A percentile compares a stretch with the other conserved stretches of the same genome.
Conservation (phyloP, 2,888 invertebrate genomes). For the Trichogramma dendrolimi region DNA sequence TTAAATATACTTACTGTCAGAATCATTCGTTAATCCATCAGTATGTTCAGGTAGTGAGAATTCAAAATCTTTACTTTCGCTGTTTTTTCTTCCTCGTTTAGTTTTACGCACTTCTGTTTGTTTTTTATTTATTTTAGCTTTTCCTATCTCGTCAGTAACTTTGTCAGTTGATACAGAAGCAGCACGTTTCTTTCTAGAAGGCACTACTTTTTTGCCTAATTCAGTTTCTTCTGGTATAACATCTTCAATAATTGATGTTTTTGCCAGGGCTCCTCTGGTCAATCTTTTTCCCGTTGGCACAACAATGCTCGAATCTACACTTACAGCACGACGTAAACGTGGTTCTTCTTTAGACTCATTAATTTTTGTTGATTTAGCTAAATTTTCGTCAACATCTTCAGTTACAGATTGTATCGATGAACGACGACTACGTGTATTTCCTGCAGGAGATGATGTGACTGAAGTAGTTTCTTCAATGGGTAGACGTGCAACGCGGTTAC, state of each 20-base stretch:
- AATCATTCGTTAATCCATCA: conserved; percentile 29
- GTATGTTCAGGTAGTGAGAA: conserved; percentile 39
- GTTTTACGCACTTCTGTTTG: conserved; percentile 17
- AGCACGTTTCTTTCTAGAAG: conserved; percentile 33
- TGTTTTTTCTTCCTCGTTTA: conserved; percentile 32
- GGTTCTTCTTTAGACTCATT: conserved; percentile 7
- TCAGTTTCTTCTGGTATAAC: conserved; percentile 17
- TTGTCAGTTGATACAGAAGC: conserved; percentile 24
- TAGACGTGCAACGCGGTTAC: not conserved
- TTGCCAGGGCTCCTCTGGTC: conserved; percentile 33
- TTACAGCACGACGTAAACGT: conserved; percentile 37
- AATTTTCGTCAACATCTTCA: conserved; percentile 39
- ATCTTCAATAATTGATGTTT: conserved; percentile 23
- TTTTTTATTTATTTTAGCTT: conserved; percentile 21
- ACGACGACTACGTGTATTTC: conserved; percentile 36
- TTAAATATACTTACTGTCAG: conserved; percentile 5
- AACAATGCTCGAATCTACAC: conserved; percentile 34
- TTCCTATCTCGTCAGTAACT: not conserved
- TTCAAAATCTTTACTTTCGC: conserved; percentile 32
- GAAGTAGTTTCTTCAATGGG: not conserved
- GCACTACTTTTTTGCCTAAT: conserved; percentile 25
- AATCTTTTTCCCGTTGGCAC: conserved; percentile 27
- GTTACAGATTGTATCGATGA: conserved; percentile 41
- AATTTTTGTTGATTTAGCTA: conserved; percentile 6
- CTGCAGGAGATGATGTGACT: conserved; percentile 29